phyloP scores from a whole-genome alignment of 2,888 invertebrate genomes.

The Melanargia galathea region DNA sequence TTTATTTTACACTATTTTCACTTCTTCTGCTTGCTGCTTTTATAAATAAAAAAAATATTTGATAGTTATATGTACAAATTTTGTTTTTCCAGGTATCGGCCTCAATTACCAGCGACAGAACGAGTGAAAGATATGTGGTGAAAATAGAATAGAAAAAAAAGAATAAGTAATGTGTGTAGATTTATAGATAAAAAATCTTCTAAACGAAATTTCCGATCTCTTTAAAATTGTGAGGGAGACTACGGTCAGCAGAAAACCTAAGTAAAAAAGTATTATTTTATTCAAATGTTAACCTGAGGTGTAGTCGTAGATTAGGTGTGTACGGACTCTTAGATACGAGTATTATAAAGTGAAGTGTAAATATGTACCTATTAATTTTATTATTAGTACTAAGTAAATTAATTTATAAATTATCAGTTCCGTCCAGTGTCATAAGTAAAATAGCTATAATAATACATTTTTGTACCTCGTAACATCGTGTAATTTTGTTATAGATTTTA shows the following conservation, averaged over 20 bases:
- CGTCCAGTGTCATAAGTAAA: slow-evolving; percentile 73
- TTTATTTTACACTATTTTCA: too few species aligned
- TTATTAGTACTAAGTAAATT: slow-evolving; percentile 41
- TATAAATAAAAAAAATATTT: too few species aligned
- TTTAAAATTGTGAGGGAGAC: slow-evolving; percentile 24
- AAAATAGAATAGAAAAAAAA: slow-evolving; percentile 37
- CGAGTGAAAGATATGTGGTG: slow-evolving; percentile 83
- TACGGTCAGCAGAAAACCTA: slow-evolving; percentile 17
- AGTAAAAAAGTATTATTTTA: slow-evolving; percentile 39
- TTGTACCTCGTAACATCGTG: slow-evolving; percentile 32
- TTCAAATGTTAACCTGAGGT: slow-evolving; percentile 18
- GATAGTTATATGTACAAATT: not conserved
- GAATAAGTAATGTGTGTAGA: slow-evolving; percentile 5
- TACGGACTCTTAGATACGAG: slow-evolving; percentile 8
- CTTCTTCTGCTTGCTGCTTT: too few species aligned
- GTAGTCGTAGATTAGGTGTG: slow-evolving; percentile 3
- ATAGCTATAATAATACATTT: slow-evolving; percentile 33
- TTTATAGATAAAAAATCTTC: slow-evolving; percentile 3
- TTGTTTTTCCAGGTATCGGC: slow-evolving; percentile 68
- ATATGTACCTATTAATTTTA: slow-evolving; percentile 63
- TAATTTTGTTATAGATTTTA: slow-evolving; percentile 31
- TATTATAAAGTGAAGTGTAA: slow-evolving; percentile 54
- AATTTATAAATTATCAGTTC: slow-evolving; percentile 48
- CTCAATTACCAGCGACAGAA: slow-evolving; percentile 74
- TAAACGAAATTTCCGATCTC: slow-evolving; percentile 24